Percentiles rank a stretch among this genome's conserved stretches.
These are phyloP conservation scores for Harlomillsia oculata DNA, from an alignment of 1,140 invertebrate species.

Conservation along the genomic window DNA sequence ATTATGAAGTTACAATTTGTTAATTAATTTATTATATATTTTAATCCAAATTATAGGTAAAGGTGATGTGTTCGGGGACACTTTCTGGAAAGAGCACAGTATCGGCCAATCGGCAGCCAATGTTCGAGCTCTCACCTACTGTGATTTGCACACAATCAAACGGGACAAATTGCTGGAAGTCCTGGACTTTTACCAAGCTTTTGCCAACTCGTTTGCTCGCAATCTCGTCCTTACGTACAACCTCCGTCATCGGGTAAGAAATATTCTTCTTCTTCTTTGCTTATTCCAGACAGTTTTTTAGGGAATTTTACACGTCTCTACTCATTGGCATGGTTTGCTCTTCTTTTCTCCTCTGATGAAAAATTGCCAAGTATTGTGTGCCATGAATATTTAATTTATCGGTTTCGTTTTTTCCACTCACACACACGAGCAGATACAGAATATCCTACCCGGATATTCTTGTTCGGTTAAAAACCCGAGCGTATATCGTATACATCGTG, in stretches of 20 bases:
- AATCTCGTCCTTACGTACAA: slow-evolving; percentile 98
- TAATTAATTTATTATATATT: background rate
- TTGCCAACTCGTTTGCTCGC: slow-evolving; percentile 96
- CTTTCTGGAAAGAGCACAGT: slow-evolving; percentile 95
- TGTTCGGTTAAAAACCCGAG: too few relatives aligned
- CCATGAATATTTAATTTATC: slow-evolving; percentile 17
- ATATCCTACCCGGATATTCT: too few relatives aligned
- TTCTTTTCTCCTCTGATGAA: slow-evolving; percentile 6
- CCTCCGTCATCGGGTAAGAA: slow-evolving; percentile 82
- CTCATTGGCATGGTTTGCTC: too few relatives aligned
- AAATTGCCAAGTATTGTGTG: slow-evolving; percentile 12
- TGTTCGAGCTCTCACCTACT: slow-evolving; percentile 96
- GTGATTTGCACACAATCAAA: slow-evolving; percentile 98
- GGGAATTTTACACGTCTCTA: too few relatives aligned
- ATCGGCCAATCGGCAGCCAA: slow-evolving; percentile 97
- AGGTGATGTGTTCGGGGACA: slow-evolving; percentile 97
- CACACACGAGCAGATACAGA: too few relatives aligned
- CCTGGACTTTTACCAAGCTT: slow-evolving; percentile 98
- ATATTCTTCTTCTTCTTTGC: too few relatives aligned
- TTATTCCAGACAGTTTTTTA: too few relatives aligned
- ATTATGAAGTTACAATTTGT: too few relatives aligned
- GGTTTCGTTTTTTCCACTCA: slow-evolving; percentile 12
- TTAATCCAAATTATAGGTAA: slow-evolving; percentile 57
- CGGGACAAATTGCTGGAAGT: slow-evolving; percentile 84
- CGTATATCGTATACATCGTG: too few relatives aligned